These are phyloP conservation scores for Clarias fuscus DNA, from an alignment of 2,797 vertebrate genomes.

Conservation along the genomic window DNA sequence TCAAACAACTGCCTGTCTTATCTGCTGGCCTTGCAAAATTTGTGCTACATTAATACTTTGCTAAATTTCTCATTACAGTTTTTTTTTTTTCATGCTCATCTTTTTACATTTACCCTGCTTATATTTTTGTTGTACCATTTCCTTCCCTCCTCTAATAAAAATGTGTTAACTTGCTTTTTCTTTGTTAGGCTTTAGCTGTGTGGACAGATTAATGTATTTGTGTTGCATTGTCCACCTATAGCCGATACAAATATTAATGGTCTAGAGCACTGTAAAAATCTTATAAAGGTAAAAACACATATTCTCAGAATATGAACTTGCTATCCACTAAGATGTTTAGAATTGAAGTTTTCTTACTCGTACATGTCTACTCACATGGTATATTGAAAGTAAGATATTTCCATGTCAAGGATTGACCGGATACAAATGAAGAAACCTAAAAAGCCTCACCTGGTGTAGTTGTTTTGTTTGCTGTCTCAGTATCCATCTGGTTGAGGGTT, in stretches of 20 bases:
- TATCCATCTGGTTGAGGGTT: neutral
- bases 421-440: neutral
- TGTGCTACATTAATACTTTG: neutral
- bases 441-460: constrained; percentile 27
- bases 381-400: neutral
- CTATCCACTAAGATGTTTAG: neutral
- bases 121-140: neutral
- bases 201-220: neutral
- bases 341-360: neutral
- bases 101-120: neutral
- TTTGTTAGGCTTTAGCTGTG: neutral
- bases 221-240: neutral
- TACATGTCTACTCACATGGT: neutral
- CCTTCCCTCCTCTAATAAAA: neutral
- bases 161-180: neutral
- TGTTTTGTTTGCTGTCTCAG: neutral
- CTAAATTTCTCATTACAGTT: neutral
- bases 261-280: neutral
- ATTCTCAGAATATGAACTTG: too few relatives aligned
- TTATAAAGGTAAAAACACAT: neutral
- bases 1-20: neutral
- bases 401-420: neutral
- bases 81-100: neutral
- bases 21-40: neutral
- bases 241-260: neutral